phyloP scores from a whole-genome alignment of 1,140 invertebrate species.

The Ceratosolen fusciceps region DNA sequence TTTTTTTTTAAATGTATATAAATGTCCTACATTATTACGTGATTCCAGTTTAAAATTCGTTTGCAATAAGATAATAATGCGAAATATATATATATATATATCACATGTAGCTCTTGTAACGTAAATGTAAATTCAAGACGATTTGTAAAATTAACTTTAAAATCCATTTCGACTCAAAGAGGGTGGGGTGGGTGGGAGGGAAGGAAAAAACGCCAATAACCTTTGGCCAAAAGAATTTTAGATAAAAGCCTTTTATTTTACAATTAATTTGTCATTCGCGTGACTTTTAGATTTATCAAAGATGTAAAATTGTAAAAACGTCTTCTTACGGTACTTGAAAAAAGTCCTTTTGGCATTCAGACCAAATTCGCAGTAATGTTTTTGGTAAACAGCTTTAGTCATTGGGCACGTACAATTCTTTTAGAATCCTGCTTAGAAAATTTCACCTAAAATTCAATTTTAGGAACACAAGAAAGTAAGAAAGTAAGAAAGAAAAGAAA shows the following conservation, averaged over 20 bases:
- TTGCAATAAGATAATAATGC: conserved; percentile 17
- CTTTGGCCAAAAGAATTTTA: conserved; percentile 1
- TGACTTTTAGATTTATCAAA: conserved; percentile 44
- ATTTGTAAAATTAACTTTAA: conserved; percentile 23
- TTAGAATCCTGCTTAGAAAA: conserved; percentile 32
- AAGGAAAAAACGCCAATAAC: conserved; percentile 21
- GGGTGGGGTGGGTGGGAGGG: neutral
- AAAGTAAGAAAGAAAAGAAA: neutral
- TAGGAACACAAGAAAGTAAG: neutral
- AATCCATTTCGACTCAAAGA: neutral
- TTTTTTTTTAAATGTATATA: too few species aligned
- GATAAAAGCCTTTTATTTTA: conserved; percentile 8
- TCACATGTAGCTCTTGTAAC: conserved; percentile 11
- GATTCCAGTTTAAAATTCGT: conserved; percentile 3
- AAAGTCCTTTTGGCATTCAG: conserved; percentile 38
- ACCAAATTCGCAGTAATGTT: conserved; percentile 38
- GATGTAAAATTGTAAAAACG: conserved; percentile 47
- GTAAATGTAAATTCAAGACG: conserved; percentile 31
- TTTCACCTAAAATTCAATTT: conserved; percentile 29
- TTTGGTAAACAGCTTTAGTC: conserved; percentile 31
- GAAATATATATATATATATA: too few species aligned
- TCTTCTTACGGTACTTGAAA: conserved; percentile 29
- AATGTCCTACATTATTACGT: too few species aligned
- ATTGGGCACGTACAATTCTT: conserved; percentile 17
- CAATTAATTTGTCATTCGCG: neutral